phyloP scores from a whole-genome alignment of 1,140 invertebrate species.

The Saccostrea cuccullata region DNA sequence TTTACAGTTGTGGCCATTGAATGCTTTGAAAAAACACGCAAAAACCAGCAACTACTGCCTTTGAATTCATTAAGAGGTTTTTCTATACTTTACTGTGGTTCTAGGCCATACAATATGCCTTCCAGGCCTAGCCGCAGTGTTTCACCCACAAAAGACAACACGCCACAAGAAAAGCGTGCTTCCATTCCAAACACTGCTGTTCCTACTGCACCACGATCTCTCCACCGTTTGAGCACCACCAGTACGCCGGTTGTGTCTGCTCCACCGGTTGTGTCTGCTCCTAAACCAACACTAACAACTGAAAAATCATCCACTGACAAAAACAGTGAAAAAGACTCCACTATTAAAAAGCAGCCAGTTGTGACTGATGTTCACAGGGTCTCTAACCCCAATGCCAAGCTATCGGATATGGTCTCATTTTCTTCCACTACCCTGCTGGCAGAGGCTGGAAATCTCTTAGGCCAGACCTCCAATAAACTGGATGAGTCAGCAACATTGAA shows the following conservation, averaged over 20 bases:
- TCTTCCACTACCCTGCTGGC: slow-evolving; percentile 15
- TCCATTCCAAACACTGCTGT: neutral
- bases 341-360: neutral
- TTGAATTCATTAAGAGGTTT: slow-evolving; percentile 68
- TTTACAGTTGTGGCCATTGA: slow-evolving; percentile 73
- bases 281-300: neutral
- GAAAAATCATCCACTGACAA: slow-evolving; percentile 30
- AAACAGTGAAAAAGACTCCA: slow-evolving; percentile 3
- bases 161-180: slow-evolving; percentile 32
- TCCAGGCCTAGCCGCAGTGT: slow-evolving; percentile 68
- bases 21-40: slow-evolving; percentile 75
- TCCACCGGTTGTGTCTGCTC: neutral
- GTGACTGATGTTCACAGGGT: neutral
- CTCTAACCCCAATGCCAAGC: neutral
- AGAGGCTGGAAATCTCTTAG: neutral
- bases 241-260: slow-evolving; percentile 50
- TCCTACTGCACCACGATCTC: neutral
- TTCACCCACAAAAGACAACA: slow-evolving; percentile 66
- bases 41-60: slow-evolving; percentile 68
- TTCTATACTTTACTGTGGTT: slow-evolving; percentile 71
- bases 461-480: slow-evolving; percentile 8
- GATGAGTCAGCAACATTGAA: slow-evolving; percentile 22
- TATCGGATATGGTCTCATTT: neutral
- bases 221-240: slow-evolving; percentile 45
- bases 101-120: slow-evolving; percentile 58